Evolutionary conservation across 92 coral and sea anemone genomes (phyloP), one percentile per base, ranked within the genome.

Genomic region (Parazoanthus swiftii): DNA sequence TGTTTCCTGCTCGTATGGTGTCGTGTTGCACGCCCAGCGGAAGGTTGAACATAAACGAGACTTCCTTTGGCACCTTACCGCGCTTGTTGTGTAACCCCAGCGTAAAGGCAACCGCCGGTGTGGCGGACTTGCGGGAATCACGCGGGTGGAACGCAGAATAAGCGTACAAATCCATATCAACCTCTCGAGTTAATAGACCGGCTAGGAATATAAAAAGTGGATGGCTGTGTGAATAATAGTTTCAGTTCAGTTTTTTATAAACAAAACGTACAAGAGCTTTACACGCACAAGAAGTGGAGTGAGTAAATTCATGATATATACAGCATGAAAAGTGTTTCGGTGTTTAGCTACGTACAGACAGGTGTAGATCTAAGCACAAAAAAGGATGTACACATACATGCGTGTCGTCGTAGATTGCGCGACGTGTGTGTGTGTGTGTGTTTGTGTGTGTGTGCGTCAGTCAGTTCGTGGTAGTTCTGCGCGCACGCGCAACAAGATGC

Each of bases 21-120:
- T 95, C 98, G 26, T 95, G 96, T 56, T 95, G 98, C 46, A 90
- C 93, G 37, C 98, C 98, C 29, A 95, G 93, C 0, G 98, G 98
- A 58, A 95, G 90, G 85, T 93, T 95, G 70, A 95, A 89, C 93
- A 95, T 71, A 63, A 95, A 95, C 18, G 98, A 90, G 13, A 90
- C 88, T 44, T 88, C 79, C 44, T 94, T 86, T 48, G 89, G 81
- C 13, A 73, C 86, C 76, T 90, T 85, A 39, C 91, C 92, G 54
- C 87, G 86, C 29, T 87, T 91, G 86, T 92, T 95, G 38, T 85
- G 93, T 72, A 95, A 21, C 59, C 91, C 90, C 81, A 95, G 77
- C 70, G 94, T 95, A 54, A 95, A 95, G n/a, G 98, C 94, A 21
- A 95, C 96, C 21, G 98, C 94, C 3, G 98, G 98, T 8, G 92